Conservation (phyloP, 2,888 invertebrate genomes). For the Platycheirus rosarum region DNA sequence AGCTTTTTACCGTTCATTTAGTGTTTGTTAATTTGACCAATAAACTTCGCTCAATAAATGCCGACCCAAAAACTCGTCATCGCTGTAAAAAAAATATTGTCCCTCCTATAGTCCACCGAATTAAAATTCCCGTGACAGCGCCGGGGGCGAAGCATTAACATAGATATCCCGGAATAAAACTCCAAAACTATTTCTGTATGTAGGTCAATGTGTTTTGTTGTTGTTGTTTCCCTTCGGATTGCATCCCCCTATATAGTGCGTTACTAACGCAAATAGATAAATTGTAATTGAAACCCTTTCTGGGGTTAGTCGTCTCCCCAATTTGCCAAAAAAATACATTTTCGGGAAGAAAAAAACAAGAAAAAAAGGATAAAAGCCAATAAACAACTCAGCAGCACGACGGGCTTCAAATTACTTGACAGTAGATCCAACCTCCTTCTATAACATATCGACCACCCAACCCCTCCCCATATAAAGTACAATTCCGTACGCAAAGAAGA, state of each 20-base stretch:
- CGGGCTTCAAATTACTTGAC: conserved; percentile 57
- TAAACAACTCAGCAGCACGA: conserved; percentile 53
- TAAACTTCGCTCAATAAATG: too few species aligned
- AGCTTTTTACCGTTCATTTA: too few species aligned
- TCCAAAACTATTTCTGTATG: conserved; percentile 33
- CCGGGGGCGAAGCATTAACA: conserved; percentile 43
- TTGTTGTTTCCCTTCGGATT: not conserved
- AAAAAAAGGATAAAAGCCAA: conserved; percentile 55
- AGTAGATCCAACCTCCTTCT: conserved; percentile 1
- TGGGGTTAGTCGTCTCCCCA: conserved; percentile 28
- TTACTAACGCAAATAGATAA: conserved; percentile 60
- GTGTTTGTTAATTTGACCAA: too few species aligned
- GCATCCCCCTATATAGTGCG: conserved; percentile 13
- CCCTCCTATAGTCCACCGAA: too few species aligned
- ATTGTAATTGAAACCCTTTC: conserved; percentile 68
- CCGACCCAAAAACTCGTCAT: too few species aligned
- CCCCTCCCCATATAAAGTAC: conserved; percentile 20
- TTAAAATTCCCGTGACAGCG: too few species aligned
- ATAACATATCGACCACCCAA: too few species aligned
- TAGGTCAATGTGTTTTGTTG: conserved; percentile 54
- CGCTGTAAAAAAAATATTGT: too few species aligned
- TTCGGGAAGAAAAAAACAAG: conserved; percentile 5
- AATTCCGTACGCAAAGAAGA: conserved; percentile 6
- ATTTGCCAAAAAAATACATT: conserved; percentile 37
- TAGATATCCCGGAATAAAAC: conserved; percentile 49